Evolutionary conservation across 2,888 invertebrate species (phyloP), one percentile per base, ranked within the genome.

Genomic region (Tyria jacobaeae): DNA sequence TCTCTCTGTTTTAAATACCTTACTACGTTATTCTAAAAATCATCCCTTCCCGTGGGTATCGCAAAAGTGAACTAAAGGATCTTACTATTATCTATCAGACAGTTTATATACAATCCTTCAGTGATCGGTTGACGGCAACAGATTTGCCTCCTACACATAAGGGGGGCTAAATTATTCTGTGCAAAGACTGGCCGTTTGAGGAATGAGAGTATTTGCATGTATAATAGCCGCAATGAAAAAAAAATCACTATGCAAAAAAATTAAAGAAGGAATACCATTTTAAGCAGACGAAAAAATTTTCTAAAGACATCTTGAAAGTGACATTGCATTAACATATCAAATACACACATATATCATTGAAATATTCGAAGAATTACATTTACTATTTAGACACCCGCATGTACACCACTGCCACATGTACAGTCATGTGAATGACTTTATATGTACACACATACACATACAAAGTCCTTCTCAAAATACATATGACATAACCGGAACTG

Each of bases 401-500:
- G n/a, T n/a, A n/a, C n/a, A n/a, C 47, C 41, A 17, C 17, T 10
- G 9, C 17, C 27, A 37, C 24, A 10, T 15, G 14, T 35, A 47
- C 17, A 48, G 25, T 35, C 35, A 10, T 15, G 4, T 14, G 24
- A 17, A 17, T 31, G 7, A 15, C 2, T 24, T 35, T 21, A n/a
- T 56, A 44, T 48, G n/a, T n/a, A 9, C 12, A 9, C 7, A 39
- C n/a, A 17, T 21, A 21, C 44, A 44, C 21, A 44, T 21, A 35
- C 9, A 9, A 24, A 55, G 54, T 24, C 17, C 15, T 39, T 50
- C 24, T 17, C 41, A 58, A 55, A 55, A 71, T 60, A 65, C 74
- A 74, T 66, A 61, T 76, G 74, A 76, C 60, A 67, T 65, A 76
- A 76, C 72, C 76, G 70, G 72, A 73, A 75, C 69, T 52, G 56